A percentile compares a stretch with the other conserved stretches of the same genome.
Evolutionary conservation across 2,888 invertebrate genomes (phyloP).

Genomic region (Osedax frankpressi): DNA sequence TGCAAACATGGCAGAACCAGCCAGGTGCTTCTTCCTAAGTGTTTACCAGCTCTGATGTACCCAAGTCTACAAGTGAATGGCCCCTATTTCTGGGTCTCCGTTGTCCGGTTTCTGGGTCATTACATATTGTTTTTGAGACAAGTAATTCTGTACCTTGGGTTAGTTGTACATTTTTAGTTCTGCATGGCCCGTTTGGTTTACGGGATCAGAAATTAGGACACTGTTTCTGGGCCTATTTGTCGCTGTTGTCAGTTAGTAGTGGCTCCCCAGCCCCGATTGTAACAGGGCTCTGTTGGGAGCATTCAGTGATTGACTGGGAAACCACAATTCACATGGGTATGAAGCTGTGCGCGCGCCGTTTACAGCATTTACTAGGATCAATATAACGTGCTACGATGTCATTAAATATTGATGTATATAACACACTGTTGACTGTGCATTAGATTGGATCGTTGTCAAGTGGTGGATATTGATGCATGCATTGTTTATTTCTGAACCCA

Average conservation of each 20-base stretch:
- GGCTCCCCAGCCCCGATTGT: neutral
- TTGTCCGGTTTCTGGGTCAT: neutral
- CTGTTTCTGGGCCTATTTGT: neutral
- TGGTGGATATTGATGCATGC: neutral
- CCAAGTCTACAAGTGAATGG: neutral
- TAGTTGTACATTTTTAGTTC: neutral
- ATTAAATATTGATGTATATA: constrained; percentile 3
- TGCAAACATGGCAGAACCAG: neutral
- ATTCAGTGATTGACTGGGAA: neutral
- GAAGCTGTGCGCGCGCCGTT: neutral
- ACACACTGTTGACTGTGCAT: neutral
- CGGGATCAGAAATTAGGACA: neutral
- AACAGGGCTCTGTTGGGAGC: neutral
- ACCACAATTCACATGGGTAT: neutral
- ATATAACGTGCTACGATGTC: neutral
- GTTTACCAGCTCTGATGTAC: neutral
- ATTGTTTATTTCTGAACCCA: neutral
- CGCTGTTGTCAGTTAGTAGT: neutral
- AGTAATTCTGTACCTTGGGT: constrained; percentile 2
- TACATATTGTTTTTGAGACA: neutral
- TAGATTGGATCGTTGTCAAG: neutral
- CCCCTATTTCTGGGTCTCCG: neutral
- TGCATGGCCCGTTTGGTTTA: neutral
- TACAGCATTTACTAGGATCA: neutral
- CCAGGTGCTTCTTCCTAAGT: constrained; percentile 3